phyloP scores from a whole-genome alignment of 2,113 vertebrate genomes.

The Tamias sibiricus region DNA sequence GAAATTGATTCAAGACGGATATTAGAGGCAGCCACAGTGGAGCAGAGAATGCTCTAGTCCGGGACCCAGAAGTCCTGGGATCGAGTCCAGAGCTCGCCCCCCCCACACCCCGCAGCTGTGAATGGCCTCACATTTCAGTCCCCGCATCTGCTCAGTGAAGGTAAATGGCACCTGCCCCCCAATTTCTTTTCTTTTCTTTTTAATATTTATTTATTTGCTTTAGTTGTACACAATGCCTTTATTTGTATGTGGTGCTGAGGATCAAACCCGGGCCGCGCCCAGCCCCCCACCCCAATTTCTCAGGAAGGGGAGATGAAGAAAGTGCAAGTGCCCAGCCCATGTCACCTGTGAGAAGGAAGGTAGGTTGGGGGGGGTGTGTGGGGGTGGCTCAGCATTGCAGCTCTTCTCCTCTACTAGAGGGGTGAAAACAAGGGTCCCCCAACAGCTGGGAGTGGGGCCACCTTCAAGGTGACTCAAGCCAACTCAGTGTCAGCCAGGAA shows the following conservation, averaged over 20 bases:
- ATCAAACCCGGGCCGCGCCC: too few species aligned
- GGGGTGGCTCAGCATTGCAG: neutral
- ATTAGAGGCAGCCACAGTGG: neutral
- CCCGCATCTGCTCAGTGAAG: neutral
- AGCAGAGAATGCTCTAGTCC: neutral
- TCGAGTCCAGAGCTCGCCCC: neutral
- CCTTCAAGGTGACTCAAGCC: neutral
- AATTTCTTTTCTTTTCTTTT: neutral
- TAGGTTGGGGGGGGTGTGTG: neutral
- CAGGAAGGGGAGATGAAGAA: neutral
- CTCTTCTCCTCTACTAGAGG: neutral
- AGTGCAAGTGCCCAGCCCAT: neutral
- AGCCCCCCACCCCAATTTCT: fast-evolving
- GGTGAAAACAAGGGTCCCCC: neutral
- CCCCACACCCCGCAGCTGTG: neutral
- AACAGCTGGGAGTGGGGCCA: neutral
- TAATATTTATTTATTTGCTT: too few species aligned
- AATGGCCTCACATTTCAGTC: neutral
- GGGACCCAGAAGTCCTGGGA: neutral
- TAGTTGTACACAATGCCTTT: too few species aligned
- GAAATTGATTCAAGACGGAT: neutral
- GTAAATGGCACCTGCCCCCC: neutral
- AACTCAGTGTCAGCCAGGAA: neutral
- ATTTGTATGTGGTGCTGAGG: too few species aligned
- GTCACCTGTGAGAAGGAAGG: neutral